These are phyloP conservation scores for Florisuga fusca DNA, from an alignment of 2,797 vertebrate genomes.

Conservation along the genomic window DNA sequence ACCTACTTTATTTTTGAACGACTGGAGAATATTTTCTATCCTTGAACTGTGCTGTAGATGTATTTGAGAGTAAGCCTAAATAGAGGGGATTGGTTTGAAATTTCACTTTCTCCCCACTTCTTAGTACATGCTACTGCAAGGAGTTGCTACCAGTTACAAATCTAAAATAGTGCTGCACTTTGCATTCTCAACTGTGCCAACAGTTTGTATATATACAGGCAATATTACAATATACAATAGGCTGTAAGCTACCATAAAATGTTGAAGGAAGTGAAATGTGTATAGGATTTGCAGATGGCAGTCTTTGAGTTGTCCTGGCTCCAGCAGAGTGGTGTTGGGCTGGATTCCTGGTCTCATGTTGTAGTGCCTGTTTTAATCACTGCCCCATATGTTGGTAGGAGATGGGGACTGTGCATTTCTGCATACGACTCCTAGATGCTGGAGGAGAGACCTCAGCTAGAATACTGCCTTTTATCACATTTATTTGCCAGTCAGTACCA, in stretches of 20 bases:
- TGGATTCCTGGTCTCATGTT: neutral
- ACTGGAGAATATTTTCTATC: neutral
- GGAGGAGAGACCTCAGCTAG: neutral
- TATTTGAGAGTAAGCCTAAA: neutral
- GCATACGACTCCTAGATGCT: accelerated
- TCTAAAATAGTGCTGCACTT: neutral
- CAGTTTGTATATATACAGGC: neutral
- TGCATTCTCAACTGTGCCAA: neutral
- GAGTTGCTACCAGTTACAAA: neutral
- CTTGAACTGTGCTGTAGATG: neutral
- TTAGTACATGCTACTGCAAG: neutral
- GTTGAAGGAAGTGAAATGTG: neutral
- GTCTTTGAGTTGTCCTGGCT: neutral
- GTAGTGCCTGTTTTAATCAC: neutral
- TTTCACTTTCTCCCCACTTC: neutral
- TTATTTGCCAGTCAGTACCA: neutral
- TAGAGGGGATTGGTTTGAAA: neutral
- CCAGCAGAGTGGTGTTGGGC: neutral
- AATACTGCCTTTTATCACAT: neutral
- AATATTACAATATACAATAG: neutral
- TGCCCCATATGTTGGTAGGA: neutral
- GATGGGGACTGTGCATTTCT: neutral
- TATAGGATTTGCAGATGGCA: neutral
- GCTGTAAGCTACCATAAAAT: neutral
- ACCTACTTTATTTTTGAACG: neutral